These are phyloP conservation scores for Eulacestoma nigropectus DNA, from an alignment of 2,113 vertebrate genomes.

Conservation along the genomic window DNA sequence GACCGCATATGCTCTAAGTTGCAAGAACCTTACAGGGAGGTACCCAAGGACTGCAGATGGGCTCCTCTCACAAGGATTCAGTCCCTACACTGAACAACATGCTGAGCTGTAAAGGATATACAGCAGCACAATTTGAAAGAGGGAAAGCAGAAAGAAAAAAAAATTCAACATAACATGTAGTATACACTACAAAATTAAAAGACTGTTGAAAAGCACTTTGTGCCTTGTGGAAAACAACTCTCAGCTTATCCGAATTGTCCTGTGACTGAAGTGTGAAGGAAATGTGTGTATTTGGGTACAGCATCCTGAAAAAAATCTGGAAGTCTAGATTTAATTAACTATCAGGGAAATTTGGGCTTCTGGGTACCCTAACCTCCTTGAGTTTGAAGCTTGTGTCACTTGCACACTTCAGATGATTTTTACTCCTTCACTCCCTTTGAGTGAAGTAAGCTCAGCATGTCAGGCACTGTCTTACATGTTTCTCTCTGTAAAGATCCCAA, in stretches of 20 bases:
- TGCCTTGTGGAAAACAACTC: not conserved
- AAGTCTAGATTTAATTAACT: not conserved
- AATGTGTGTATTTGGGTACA: not conserved
- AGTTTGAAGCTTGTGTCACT: not conserved
- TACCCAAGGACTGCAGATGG: not conserved
- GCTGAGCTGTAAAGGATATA: not conserved
- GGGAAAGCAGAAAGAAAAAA: not conserved
- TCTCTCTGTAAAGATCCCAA: not conserved
- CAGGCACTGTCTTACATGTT: not conserved
- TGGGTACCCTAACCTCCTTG: not conserved
- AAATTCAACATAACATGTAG: not conserved
- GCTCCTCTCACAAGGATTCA: not conserved
- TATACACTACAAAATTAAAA: not conserved
- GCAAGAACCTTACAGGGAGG: not conserved
- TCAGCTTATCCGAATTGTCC: not conserved
- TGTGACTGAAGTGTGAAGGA: not conserved
- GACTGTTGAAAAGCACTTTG: not conserved
- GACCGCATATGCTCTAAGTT: accelerated
- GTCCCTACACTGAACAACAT: not conserved
- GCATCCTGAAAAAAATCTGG: not conserved
- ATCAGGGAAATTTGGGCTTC: not conserved
- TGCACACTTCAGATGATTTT: not conserved
- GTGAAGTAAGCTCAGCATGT: not conserved
- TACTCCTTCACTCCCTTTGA: not conserved
- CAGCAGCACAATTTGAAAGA: not conserved